A percentile compares a stretch with the other conserved stretches of the same genome.
phyloP scores from a whole-genome alignment of 2,797 vertebrate genomes.

The Falco berigora region DNA sequence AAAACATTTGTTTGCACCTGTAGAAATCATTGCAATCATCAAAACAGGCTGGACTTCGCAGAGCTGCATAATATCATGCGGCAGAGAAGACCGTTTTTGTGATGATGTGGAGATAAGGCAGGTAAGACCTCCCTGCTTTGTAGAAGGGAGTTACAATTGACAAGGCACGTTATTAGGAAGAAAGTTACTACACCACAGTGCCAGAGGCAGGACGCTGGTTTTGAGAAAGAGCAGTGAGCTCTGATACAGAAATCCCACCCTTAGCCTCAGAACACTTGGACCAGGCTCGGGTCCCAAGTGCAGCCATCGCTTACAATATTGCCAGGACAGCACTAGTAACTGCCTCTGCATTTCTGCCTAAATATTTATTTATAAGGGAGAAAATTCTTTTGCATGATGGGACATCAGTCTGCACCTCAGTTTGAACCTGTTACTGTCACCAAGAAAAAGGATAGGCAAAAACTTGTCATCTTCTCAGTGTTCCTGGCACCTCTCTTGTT shows the following conservation, averaged over 20 bases:
- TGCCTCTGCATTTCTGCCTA: background rate
- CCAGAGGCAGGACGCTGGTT: background rate
- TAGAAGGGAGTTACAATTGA: background rate
- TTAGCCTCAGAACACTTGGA: background rate
- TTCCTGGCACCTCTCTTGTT: background rate
- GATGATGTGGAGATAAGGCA: too few relatives aligned
- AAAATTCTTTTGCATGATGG: background rate
- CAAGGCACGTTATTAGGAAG: background rate
- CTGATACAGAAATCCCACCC: background rate
- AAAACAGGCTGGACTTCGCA: background rate
- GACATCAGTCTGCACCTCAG: background rate
- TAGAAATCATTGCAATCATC: background rate
- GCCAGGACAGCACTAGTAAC: background rate
- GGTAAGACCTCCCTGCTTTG: background rate
- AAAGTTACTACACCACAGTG: background rate
- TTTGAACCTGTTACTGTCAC: background rate
- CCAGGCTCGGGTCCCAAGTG: background rate
- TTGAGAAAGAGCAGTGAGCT: background rate
- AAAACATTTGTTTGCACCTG: background rate
- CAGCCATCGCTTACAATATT: background rate
- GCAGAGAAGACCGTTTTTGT: background rate
- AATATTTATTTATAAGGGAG: background rate
- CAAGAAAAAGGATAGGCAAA: background rate
- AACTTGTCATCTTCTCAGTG: background rate
- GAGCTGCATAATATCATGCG: rapidly evolving